Percentiles rank a stretch among this genome's conserved stretches.
These are phyloP conservation scores for Sarcophaga subvicina DNA, from an alignment of 2,888 invertebrate species.

Conservation along the genomic window DNA sequence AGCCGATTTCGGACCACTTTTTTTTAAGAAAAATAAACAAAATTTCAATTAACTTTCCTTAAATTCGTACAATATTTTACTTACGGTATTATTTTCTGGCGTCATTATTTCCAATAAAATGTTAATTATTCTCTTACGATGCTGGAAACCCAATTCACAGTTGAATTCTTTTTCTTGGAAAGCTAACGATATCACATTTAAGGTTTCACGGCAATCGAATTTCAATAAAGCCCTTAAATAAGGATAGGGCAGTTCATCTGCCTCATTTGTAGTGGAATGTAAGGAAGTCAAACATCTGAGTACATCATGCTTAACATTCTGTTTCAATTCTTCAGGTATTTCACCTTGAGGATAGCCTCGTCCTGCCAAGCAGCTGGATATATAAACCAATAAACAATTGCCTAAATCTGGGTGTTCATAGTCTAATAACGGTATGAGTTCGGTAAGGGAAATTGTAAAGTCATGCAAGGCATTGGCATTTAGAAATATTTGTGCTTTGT, in stretches of 20 bases:
- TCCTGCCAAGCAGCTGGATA: slow-evolving; percentile 94
- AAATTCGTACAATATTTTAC: slow-evolving; percentile 71
- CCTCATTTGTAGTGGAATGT: slow-evolving; percentile 85
- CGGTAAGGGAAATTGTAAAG: slow-evolving; percentile 88
- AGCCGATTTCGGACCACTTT: slow-evolving; percentile 83
- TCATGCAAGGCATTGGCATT: slow-evolving; percentile 90
- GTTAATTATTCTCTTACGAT: slow-evolving; percentile 90
- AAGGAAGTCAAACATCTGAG: slow-evolving; percentile 87
- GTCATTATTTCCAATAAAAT: slow-evolving; percentile 90
- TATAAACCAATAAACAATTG: slow-evolving; percentile 92
- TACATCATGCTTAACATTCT: slow-evolving; percentile 88
- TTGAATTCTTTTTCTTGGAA: slow-evolving; percentile 92
- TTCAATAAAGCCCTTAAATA: slow-evolving; percentile 88
- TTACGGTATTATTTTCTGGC: slow-evolving; percentile 86
- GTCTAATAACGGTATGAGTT: slow-evolving; percentile 84
- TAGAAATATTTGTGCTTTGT: slow-evolving; percentile 85
- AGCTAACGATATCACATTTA: slow-evolving; percentile 92
- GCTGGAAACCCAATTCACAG: slow-evolving; percentile 87
- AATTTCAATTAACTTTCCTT: background rate
- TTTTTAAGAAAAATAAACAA: slow-evolving; percentile 44
- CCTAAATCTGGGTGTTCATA: slow-evolving; percentile 84
- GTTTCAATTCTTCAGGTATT: slow-evolving; percentile 85
- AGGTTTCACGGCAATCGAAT: slow-evolving; percentile 92
- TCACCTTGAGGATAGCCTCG: slow-evolving; percentile 91
- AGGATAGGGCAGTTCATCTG: slow-evolving; percentile 87